These are phyloP conservation scores for Marasmarcha lunaedactyla DNA, from an alignment of 2,888 invertebrate species.

Conservation along the genomic window DNA sequence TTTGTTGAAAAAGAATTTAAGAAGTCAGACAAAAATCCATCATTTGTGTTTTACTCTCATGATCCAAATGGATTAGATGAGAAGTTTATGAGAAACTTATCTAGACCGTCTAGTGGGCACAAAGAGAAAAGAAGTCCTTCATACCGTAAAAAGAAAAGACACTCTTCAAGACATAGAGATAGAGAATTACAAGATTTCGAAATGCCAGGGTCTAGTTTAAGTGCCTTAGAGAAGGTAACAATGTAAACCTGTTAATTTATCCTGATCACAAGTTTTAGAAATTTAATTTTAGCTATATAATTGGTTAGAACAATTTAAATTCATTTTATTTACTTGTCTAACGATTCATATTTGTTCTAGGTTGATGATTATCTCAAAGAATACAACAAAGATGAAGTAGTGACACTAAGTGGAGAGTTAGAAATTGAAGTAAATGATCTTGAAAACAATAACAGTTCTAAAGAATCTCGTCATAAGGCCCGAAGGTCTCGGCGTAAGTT, in stretches of 20 bases:
- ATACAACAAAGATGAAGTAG: constrained; percentile 61
- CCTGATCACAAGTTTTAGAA: constrained; percentile 1
- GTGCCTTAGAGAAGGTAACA: constrained; percentile 61
- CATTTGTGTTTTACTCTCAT: constrained; percentile 62
- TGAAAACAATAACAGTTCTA: constrained; percentile 55
- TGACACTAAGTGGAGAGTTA: constrained; percentile 60
- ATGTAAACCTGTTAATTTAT: constrained; percentile 6
- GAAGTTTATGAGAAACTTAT: constrained; percentile 49
- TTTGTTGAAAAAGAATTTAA: constrained; percentile 66
- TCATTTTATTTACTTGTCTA: background rate
- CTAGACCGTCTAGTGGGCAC: constrained; percentile 58
- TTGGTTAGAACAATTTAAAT: background rate
- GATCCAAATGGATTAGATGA: constrained; percentile 61
- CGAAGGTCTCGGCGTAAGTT: constrained; percentile 53
- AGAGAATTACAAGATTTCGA: constrained; percentile 62
- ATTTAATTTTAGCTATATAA: background rate
- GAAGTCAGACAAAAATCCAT: constrained; percentile 58
- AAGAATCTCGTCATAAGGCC: constrained; percentile 50
- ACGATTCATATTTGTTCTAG: constrained; percentile 21
- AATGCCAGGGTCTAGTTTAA: constrained; percentile 60
- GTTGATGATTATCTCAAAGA: constrained; percentile 65
- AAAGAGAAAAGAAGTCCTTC: constrained; percentile 62
- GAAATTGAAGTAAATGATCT: constrained; percentile 60
- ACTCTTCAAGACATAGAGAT: constrained; percentile 54
- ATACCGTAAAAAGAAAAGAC: constrained; percentile 56